A percentile compares a stretch with the other conserved stretches of the same genome.
Conservation (phyloP, 2,888 invertebrate genomes). For the Cacoxenus indagator region DNA sequence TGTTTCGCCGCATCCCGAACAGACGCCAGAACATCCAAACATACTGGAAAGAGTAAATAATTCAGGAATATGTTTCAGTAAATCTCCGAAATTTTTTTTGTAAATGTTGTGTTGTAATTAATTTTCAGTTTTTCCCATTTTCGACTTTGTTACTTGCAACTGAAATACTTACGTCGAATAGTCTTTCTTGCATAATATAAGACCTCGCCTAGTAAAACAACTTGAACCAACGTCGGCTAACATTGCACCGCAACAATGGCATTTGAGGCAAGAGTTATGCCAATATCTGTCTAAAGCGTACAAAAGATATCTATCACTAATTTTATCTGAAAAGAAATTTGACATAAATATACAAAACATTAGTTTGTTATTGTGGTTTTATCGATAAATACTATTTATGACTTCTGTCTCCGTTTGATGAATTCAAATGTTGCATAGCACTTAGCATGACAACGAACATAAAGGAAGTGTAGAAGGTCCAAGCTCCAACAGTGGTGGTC, state of each 20-base stretch:
- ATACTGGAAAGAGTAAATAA: constrained; percentile 76
- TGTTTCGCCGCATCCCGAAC: constrained; percentile 91
- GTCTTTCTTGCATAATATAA: constrained; percentile 96
- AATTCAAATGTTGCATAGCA: no score
- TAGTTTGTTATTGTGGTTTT: background rate
- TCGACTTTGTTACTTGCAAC: background rate
- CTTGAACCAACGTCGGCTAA: constrained; percentile 92
- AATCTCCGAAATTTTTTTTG: background rate
- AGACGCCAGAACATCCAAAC: constrained; percentile 91
- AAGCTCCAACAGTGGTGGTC: no score
- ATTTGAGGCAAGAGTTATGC: constrained; percentile 96
- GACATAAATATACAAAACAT: constrained; percentile 8
- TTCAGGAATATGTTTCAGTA: background rate
- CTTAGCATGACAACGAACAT: no score
- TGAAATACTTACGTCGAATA: constrained; percentile 85
- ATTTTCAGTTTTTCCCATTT: background rate
- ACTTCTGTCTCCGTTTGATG: background rate
- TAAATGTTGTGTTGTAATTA: background rate
- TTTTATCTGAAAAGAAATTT: constrained; percentile 74
- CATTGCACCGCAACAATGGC: constrained; percentile 89
- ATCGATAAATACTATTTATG: constrained; percentile 18
- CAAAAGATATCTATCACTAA: constrained; percentile 90
- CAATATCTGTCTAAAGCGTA: constrained; percentile 95
- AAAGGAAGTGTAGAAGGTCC: no score
- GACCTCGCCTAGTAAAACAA: constrained; percentile 92